A percentile compares a stretch with the other conserved stretches of the same genome.
Conservation (phyloP, 1,140 invertebrate species). For the Lineus longissimus region DNA sequence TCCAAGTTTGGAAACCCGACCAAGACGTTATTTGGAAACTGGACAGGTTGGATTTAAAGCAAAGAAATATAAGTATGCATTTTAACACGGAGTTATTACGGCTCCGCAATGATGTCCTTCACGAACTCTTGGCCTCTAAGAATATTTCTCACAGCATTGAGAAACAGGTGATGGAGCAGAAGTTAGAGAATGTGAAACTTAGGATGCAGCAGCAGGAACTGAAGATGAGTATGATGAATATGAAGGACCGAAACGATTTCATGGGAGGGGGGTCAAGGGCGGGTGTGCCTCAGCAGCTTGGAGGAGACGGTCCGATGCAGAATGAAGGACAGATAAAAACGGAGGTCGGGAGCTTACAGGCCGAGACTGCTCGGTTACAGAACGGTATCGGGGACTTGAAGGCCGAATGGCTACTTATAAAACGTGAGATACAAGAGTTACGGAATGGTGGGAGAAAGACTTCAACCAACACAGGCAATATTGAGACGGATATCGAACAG, state of each 20-base stretch:
- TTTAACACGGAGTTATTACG: constrained; percentile 30
- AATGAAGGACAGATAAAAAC: constrained; percentile 17
- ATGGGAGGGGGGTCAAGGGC: background rate
- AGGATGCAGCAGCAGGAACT: constrained; percentile 19
- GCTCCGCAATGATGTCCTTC: constrained; percentile 18
- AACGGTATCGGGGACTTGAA: constrained; percentile 48
- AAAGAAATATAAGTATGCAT: constrained; percentile 30
- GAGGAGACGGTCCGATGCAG: too few relatives aligned
- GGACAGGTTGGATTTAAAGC: constrained; percentile 27
- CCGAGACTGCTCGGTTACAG: constrained; percentile 47
- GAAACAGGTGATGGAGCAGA: constrained; percentile 19
- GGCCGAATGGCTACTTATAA: constrained; percentile 50
- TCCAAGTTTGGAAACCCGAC: constrained; percentile 44
- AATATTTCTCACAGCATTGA: constrained; percentile 29
- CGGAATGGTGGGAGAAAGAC: background rate
- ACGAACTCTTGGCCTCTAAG: constrained; percentile 22
- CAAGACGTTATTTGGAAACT: constrained; percentile 32
- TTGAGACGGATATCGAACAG: constrained; percentile 22
- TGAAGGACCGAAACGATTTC: constrained; percentile 14
- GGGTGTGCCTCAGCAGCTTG: too few relatives aligned
- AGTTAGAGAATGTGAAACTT: constrained; percentile 15
- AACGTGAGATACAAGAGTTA: constrained; percentile 39
- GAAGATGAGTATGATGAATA: constrained; percentile 10
- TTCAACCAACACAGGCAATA: background rate
- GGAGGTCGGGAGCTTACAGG: constrained; percentile 40